Percentiles rank a stretch among this genome's conserved stretches.
Conservation (phyloP, 2,797 vertebrate species). For the Ceryle rudis region DNA sequence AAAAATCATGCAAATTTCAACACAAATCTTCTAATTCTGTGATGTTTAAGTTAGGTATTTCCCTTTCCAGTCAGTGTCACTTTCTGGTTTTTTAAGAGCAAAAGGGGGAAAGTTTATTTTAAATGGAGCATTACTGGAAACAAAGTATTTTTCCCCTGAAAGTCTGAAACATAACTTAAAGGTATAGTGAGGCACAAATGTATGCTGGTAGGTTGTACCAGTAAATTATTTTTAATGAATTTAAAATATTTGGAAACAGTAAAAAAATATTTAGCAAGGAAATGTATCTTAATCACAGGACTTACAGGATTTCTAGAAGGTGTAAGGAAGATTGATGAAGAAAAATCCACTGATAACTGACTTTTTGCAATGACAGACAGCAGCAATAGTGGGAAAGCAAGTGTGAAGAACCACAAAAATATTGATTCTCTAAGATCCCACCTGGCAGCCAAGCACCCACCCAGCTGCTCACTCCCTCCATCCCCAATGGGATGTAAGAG, state of each 20-base stretch:
- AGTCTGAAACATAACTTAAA: neutral
- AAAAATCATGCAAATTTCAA: neutral
- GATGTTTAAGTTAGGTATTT: neutral
- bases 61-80: neutral
- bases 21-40: neutral
- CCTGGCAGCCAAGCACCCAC: neutral
- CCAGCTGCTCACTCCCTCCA: neutral
- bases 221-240: neutral
- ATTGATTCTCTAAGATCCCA: neutral
- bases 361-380: neutral
- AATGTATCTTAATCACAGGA: neutral
- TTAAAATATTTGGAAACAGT: neutral
- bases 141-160: neutral
- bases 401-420: neutral
- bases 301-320: neutral
- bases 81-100: neutral
- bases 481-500: accelerated
- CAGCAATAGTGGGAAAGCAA: neutral
- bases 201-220: neutral
- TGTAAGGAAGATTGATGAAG: neutral
- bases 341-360: neutral
- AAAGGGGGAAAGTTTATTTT: neutral
- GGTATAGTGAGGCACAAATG: neutral
- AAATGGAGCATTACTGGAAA: neutral
- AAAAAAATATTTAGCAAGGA: neutral